phyloP scores from a whole-genome alignment of 30 jellyfish, hydroid and myxozoan species.

The Hydra vulgaris region DNA sequence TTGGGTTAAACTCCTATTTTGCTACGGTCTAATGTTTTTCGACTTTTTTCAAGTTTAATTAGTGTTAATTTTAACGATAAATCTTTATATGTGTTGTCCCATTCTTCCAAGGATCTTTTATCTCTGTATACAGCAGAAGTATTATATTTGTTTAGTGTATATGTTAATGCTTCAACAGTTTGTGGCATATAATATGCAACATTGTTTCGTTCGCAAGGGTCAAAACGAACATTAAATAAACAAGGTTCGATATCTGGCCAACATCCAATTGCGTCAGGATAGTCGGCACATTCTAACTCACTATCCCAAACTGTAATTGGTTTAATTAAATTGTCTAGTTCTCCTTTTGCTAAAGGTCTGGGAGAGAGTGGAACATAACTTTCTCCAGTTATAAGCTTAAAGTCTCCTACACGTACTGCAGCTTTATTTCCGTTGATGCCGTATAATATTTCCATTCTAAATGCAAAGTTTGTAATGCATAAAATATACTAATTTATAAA shows the following conservation, averaged over 20 bases:
- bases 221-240: slow-evolving; percentile 81
- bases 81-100: background rate
- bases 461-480: background rate
- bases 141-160: slow-evolving; percentile 51
- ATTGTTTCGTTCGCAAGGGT: slow-evolving; percentile 95
- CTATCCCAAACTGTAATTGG: slow-evolving; percentile 87
- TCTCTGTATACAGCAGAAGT: slow-evolving; percentile 48
- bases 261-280: slow-evolving; percentile 84
- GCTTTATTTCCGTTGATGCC: slow-evolving; percentile 84
- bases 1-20: slow-evolving; percentile 9
- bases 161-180: slow-evolving; percentile 71
- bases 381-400: slow-evolving; percentile 69
- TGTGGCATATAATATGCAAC: slow-evolving; percentile 90
- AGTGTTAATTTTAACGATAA: background rate
- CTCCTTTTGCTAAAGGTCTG: slow-evolving; percentile 42
- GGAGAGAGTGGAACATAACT: slow-evolving; percentile 25
- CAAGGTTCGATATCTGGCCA: slow-evolving; percentile 96
- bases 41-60: slow-evolving; percentile 18
- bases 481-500: too few relatives aligned
- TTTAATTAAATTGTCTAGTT: slow-evolving; percentile 18
- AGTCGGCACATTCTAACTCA: slow-evolving; percentile 52
- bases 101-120: slow-evolving; percentile 30
- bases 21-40: slow-evolving; percentile 10
- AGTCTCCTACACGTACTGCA: slow-evolving; percentile 91
- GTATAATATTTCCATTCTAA: slow-evolving; percentile 65